A percentile compares a stretch with the other conserved stretches of the same genome.
Conservation (phyloP, 92 coral and sea anemone genomes). For the Umimayanthus chanpuru region DNA sequence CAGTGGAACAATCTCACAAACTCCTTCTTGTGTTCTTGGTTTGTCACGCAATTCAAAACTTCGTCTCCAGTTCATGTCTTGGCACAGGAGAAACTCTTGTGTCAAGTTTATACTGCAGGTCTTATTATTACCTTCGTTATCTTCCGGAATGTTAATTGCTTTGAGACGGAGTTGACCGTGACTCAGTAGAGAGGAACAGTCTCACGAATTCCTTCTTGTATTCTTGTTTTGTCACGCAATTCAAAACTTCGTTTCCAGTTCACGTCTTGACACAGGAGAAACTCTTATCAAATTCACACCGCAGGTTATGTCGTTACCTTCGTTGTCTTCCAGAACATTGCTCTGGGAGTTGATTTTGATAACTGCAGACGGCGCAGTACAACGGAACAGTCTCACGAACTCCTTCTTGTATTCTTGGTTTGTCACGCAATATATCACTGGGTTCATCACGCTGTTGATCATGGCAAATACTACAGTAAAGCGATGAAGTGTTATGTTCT, state of each 20-base stretch:
- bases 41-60: neutral
- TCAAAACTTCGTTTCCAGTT: too few species aligned
- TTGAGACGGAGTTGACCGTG: neutral
- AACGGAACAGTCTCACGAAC: constrained; percentile 31
- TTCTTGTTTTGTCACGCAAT: constrained; percentile 61
- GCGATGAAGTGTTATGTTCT: constrained; percentile 43
- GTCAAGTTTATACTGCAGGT: too few species aligned
- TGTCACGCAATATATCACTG: constrained; percentile 64
- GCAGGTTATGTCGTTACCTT: too few species aligned
- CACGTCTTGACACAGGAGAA: too few species aligned
- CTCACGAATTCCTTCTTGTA: constrained; percentile 53
- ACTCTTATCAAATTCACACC: too few species aligned
- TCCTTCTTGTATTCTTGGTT: constrained; percentile 60
- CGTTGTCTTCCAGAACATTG: neutral
- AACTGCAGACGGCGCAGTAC: neutral
- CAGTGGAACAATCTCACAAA: too few species aligned
- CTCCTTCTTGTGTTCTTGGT: too few species aligned
- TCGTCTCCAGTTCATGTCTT: neutral
- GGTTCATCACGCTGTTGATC: constrained; percentile 66
- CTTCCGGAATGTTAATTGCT: neutral
- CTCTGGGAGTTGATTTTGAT: neutral
- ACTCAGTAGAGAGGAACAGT: neutral
- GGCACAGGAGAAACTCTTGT: neutral
- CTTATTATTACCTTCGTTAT: neutral
- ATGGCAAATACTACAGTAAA: constrained; percentile 55